A percentile compares a stretch with the other conserved stretches of the same genome.
Evolutionary conservation across 2,797 vertebrate species (phyloP).

Genomic region (Sebastes steindachneri): DNA sequence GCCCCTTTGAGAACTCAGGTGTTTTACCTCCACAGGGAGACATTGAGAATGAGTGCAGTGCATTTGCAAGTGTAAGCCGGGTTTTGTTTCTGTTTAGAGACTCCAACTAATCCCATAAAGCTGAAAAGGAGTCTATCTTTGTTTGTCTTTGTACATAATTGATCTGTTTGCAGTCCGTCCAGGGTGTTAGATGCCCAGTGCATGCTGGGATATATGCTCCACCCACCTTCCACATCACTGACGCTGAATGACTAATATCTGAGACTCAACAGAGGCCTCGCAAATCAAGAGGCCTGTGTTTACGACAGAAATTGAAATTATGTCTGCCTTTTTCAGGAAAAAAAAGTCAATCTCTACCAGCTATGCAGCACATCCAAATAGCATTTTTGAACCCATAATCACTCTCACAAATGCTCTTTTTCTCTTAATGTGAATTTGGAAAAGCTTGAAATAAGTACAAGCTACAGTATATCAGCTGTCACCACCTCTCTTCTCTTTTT

Average conservation of each 20-base stretch:
- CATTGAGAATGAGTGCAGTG: not conserved
- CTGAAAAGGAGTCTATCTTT: not conserved
- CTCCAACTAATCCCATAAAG: not conserved
- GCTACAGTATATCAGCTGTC: conserved; percentile 3
- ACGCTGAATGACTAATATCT: not conserved
- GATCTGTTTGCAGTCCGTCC: not conserved
- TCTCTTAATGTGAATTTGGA: conserved; percentile 3
- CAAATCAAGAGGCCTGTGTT: not conserved
- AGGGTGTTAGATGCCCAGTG: not conserved
- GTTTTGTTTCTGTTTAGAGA: not conserved
- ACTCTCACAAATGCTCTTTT: not conserved
- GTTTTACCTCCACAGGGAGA: not conserved
- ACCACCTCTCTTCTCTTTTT: not conserved
- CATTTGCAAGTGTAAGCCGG: not conserved
- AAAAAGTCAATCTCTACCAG: not conserved
- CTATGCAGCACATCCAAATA: not conserved
- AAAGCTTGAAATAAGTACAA: conserved; percentile 3
- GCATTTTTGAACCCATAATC: not conserved
- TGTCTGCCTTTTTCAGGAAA: not conserved
- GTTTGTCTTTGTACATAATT: not conserved
- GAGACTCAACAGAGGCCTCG: not conserved
- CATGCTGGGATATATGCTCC: not conserved
- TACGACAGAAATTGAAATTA: not conserved
- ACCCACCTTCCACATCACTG: not conserved
- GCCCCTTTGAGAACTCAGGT: not conserved